These are phyloP conservation scores for Eustalomyia histrio DNA, from an alignment of 2,888 invertebrate genomes.

Conservation along the genomic window DNA sequence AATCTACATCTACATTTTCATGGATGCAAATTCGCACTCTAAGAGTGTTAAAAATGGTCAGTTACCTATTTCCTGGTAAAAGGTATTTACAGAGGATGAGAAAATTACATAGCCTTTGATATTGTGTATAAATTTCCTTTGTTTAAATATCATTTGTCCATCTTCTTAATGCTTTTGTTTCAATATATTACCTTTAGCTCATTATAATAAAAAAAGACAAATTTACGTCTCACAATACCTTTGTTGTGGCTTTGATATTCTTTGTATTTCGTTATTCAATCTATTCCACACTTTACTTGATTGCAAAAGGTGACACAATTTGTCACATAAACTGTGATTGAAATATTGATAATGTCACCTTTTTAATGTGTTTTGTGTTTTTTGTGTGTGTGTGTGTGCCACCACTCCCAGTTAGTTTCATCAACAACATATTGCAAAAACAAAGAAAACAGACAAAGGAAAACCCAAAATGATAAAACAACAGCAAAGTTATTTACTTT, in stretches of 20 bases:
- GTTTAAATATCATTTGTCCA: slow-evolving; percentile 1
- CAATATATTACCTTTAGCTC: neutral
- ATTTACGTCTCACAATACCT: neutral
- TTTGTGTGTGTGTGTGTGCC: too few species aligned
- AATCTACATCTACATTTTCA: too few species aligned
- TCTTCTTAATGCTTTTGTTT: neutral
- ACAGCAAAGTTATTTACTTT: slow-evolving; percentile 60
- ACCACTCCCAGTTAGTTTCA: slow-evolving; percentile 37
- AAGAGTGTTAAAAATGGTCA: too few species aligned
- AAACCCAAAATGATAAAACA: slow-evolving; percentile 13
- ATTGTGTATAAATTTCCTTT: too few species aligned
- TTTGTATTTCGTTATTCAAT: neutral
- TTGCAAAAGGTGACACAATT: slow-evolving; percentile 53
- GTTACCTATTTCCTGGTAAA: too few species aligned
- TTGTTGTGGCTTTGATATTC: too few species aligned
- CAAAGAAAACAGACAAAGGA: slow-evolving; percentile 15
- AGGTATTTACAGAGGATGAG: too few species aligned
- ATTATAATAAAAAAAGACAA: neutral
- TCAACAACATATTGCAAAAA: slow-evolving; percentile 15
- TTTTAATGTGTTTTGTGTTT: slow-evolving; percentile 25
- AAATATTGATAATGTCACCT: slow-evolving; percentile 59
- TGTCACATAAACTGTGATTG: slow-evolving; percentile 57
- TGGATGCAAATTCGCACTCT: too few species aligned
- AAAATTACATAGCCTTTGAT: too few species aligned
- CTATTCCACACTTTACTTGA: slow-evolving; percentile 23